Evolutionary conservation across 2,113 vertebrate genomes (phyloP).

Genomic region (Opisthocomus hoazin): DNA sequence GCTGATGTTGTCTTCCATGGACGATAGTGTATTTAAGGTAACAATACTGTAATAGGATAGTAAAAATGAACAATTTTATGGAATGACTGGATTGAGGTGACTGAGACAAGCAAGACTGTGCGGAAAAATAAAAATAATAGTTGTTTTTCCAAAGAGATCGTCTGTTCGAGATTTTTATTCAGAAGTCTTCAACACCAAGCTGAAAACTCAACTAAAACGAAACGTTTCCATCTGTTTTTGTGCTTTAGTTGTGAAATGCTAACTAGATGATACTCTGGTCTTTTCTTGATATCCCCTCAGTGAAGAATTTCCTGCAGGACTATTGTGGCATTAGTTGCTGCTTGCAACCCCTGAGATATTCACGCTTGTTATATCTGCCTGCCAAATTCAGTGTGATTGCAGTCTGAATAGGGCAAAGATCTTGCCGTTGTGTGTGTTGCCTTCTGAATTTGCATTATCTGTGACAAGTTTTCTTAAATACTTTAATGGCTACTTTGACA

Average conservation of each 20-base stretch:
- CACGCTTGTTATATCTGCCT: neutral
- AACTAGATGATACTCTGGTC: neutral
- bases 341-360: neutral
- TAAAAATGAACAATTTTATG: neutral
- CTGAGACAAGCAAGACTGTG: neutral
- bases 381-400: neutral
- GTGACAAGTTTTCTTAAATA: neutral
- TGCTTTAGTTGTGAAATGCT: neutral
- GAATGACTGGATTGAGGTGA: neutral
- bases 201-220: neutral
- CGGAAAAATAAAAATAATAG: too few species aligned
- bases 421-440: neutral
- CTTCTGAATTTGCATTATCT: neutral
- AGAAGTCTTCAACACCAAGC: neutral
- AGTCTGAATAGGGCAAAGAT: neutral
- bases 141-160: neutral
- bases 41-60: neutral
- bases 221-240: neutral
- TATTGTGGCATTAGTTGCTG: neutral
- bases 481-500: neutral
- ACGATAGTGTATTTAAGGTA: neutral
- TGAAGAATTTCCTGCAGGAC: neutral
- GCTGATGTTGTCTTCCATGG: neutral
- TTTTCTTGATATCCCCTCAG: neutral
- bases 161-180: neutral